Evolutionary conservation across 2,113 vertebrate genomes (phyloP).

Genomic region (Podarcis cretensis): DNA sequence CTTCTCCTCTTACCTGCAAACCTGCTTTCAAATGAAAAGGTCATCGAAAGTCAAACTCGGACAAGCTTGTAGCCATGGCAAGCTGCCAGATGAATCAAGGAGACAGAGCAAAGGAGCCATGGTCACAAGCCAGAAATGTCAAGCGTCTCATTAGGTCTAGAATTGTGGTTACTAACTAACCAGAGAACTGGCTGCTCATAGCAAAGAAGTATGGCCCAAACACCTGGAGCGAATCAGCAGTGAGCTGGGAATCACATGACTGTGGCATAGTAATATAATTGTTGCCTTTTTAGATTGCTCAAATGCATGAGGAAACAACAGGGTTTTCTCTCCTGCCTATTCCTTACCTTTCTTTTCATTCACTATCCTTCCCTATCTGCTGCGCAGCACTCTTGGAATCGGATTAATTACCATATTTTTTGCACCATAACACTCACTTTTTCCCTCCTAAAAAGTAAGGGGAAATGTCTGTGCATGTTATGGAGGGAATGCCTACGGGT

Average conservation of each 20-base stretch:
- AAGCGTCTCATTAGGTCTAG: neutral
- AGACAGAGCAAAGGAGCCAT: neutral
- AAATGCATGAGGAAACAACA: neutral
- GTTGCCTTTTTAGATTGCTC: neutral
- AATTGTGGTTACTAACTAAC: neutral
- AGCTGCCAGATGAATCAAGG: neutral
- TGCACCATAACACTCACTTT: too few species aligned
- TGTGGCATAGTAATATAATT: neutral
- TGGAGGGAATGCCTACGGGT: too few species aligned
- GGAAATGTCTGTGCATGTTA: too few species aligned
- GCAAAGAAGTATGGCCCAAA: neutral
- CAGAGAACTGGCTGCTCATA: neutral
- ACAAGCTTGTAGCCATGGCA: neutral
- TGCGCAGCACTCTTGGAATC: neutral
- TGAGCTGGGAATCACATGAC: neutral
- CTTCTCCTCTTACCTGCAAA: neutral
- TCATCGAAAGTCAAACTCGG: neutral
- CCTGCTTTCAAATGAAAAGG: neutral
- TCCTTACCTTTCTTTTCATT: neutral
- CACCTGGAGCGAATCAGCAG: neutral
- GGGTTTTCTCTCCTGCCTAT: neutral
- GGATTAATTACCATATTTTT: neutral
- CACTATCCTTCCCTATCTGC: neutral
- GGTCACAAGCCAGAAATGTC: neutral
- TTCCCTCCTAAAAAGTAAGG: too few species aligned